These are phyloP conservation scores for Lepidochrysops patricia DNA, from an alignment of 2,888 invertebrate species.

Conservation along the genomic window DNA sequence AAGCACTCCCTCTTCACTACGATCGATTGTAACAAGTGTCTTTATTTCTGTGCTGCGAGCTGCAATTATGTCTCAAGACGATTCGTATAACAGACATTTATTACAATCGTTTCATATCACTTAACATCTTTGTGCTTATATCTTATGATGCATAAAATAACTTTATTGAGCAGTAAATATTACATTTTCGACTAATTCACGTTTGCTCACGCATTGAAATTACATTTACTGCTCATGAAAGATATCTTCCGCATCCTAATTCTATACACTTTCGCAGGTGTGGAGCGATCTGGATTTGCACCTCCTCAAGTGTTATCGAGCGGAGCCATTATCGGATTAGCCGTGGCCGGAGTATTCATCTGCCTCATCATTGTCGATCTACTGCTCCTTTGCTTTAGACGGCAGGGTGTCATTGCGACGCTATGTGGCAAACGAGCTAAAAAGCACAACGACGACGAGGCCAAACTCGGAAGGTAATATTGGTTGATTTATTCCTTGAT, in stretches of 20 bases:
- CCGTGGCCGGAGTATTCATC: slow-evolving; percentile 85
- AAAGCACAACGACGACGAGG: slow-evolving; percentile 85
- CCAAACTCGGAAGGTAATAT: slow-evolving; percentile 87
- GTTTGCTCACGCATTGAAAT: slow-evolving; percentile 21
- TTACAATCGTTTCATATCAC: slow-evolving; percentile 61
- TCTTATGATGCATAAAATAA: slow-evolving; percentile 64
- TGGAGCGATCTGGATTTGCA: slow-evolving; percentile 62
- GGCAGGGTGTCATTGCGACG: slow-evolving; percentile 80
- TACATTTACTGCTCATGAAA: slow-evolving; percentile 50
- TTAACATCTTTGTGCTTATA: slow-evolving; percentile 59
- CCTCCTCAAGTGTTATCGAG: slow-evolving; percentile 77
- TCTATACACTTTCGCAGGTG: slow-evolving; percentile 46
- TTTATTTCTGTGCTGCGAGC: slow-evolving; percentile 27
- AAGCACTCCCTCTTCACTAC: slow-evolving; percentile 64
- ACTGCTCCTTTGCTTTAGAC: slow-evolving; percentile 81
- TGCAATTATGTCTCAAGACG: slow-evolving; percentile 23
- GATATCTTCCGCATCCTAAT: slow-evolving; percentile 22
- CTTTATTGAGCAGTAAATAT: slow-evolving; percentile 53
- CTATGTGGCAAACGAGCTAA: slow-evolving; percentile 80
- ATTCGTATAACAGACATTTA: slow-evolving; percentile 35
- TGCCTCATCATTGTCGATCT: slow-evolving; percentile 90
- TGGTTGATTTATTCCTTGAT: slow-evolving; percentile 17
- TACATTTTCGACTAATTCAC: slow-evolving; percentile 22
- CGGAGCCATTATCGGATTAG: slow-evolving; percentile 88
- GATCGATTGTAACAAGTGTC: slow-evolving; percentile 57